A percentile compares a stretch with the other conserved stretches of the same genome.
These are phyloP conservation scores for Cylas formicarius DNA, from an alignment of 1,140 invertebrate species.

Conservation along the genomic window DNA sequence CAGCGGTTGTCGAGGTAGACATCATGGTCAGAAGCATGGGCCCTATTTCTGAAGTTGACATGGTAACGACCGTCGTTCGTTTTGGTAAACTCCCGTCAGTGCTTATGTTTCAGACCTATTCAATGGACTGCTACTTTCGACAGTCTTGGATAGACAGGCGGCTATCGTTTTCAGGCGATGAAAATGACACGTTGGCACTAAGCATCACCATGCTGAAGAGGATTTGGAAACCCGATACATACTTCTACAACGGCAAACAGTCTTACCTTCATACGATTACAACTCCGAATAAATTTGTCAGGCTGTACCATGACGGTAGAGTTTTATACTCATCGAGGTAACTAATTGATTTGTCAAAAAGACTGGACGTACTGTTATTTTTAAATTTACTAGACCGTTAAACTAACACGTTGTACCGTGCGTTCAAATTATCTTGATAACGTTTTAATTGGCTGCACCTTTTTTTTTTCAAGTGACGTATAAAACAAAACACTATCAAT, in stretches of 20 bases:
- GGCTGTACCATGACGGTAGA: constrained; percentile 71
- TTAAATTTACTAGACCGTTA: too few relatives aligned
- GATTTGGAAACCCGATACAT: constrained; percentile 88
- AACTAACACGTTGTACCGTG: too few relatives aligned
- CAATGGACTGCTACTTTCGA: constrained; percentile 84
- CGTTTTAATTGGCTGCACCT: too few relatives aligned
- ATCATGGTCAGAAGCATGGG: constrained; percentile 85
- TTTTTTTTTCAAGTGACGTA: too few relatives aligned
- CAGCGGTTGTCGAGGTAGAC: constrained; percentile 74
- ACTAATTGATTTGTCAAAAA: constrained; percentile 12
- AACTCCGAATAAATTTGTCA: constrained; percentile 82
- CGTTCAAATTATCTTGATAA: too few relatives aligned
- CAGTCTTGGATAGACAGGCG: constrained; percentile 72
- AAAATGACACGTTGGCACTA: constrained; percentile 56
- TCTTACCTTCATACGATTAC: constrained; percentile 85
- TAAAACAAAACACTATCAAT: too few relatives aligned
- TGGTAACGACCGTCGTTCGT: constrained; percentile 53
- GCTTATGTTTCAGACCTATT: constrained; percentile 62
- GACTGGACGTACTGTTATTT: too few relatives aligned
- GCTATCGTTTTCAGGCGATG: constrained; percentile 57
- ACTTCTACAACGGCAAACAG: constrained; percentile 78
- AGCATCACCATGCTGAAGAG: constrained; percentile 68
- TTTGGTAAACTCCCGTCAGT: neutral
- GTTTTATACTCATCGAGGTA: constrained; percentile 83
- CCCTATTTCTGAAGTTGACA: constrained; percentile 80